Percentiles rank a stretch among this genome's conserved stretches.
Conservation (phyloP, 2,888 invertebrate genomes). For the Troglohyphantes excavatus region DNA sequence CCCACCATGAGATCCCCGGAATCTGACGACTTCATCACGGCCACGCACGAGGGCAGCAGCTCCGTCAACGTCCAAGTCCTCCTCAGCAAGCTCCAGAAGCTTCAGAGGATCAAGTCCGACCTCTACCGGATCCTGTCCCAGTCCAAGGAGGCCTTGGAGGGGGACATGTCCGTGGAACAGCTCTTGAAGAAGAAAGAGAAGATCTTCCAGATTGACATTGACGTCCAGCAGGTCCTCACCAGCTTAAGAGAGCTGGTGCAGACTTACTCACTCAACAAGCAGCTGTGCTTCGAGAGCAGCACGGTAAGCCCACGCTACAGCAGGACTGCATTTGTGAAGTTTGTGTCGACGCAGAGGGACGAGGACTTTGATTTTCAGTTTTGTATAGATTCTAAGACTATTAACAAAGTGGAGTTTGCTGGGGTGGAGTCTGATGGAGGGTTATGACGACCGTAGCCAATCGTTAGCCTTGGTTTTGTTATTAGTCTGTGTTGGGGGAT, state of each 20-base stretch:
- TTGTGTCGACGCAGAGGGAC: slow-evolving; percentile 2
- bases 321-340: slow-evolving; percentile 55
- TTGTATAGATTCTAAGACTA: slow-evolving; percentile 6
- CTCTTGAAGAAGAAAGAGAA: slow-evolving; percentile 64
- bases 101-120: slow-evolving; percentile 70
- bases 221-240: slow-evolving; percentile 50
- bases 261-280: slow-evolving; percentile 10
- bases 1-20: slow-evolving; percentile 28
- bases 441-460: slow-evolving; percentile 62
- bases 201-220: slow-evolving; percentile 66
- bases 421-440: slow-evolving; percentile 14
- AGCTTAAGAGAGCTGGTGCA: slow-evolving; percentile 53
- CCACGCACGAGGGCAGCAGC: slow-evolving; percentile 30
- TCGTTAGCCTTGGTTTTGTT: not conserved
- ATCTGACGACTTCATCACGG: slow-evolving; percentile 37
- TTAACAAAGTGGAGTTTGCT: not conserved
- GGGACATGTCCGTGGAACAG: slow-evolving; percentile 25
- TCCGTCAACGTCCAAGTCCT: slow-evolving; percentile 56
- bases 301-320: slow-evolving; percentile 41
- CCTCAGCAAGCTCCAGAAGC: slow-evolving; percentile 63
- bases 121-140: slow-evolving; percentile 53
- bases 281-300: slow-evolving; percentile 8
- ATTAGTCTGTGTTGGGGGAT: too few species aligned
- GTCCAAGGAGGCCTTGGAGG: not conserved
- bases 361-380: slow-evolving; percentile 3